Percentiles rank a stretch among this genome's conserved stretches.
Conservation (phyloP, 2,797 vertebrate species). For the Muscicapa comitata region DNA sequence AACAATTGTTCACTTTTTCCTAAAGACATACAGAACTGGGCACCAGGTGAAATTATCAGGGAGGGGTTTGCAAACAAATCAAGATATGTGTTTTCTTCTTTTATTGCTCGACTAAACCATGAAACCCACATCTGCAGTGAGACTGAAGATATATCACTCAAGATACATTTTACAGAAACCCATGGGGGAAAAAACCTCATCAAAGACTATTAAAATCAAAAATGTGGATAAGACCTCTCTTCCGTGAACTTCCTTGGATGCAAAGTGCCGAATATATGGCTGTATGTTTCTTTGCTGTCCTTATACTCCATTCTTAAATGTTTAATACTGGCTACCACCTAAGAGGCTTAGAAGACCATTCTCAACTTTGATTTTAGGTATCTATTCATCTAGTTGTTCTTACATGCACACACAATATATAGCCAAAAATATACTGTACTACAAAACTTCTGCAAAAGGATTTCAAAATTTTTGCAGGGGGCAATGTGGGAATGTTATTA, state of each 20-base stretch:
- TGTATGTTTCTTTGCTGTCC: neutral
- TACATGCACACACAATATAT: neutral
- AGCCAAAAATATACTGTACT: neutral
- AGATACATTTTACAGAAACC: neutral
- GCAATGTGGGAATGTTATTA: neutral
- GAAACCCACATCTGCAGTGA: neutral
- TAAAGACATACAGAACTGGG: neutral
- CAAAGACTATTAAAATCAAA: neutral
- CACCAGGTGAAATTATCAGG: neutral
- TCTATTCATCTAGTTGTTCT: neutral
- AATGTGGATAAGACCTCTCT: neutral
- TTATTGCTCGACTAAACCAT: neutral
- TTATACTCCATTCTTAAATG: neutral
- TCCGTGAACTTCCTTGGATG: neutral
- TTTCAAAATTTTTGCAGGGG: neutral
- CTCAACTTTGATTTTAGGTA: neutral
- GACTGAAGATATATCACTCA: neutral
- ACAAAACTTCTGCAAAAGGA: neutral
- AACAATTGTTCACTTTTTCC: neutral
- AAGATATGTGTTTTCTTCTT: neutral
- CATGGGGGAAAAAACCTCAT: neutral
- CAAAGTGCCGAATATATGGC: neutral
- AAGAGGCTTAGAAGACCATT: neutral
- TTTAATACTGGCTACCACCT: neutral
- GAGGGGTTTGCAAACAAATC: neutral